Base-by-base conservation (phyloP, 2,888 invertebrate species). In the Chrysomela aeneicollis region DNA sequence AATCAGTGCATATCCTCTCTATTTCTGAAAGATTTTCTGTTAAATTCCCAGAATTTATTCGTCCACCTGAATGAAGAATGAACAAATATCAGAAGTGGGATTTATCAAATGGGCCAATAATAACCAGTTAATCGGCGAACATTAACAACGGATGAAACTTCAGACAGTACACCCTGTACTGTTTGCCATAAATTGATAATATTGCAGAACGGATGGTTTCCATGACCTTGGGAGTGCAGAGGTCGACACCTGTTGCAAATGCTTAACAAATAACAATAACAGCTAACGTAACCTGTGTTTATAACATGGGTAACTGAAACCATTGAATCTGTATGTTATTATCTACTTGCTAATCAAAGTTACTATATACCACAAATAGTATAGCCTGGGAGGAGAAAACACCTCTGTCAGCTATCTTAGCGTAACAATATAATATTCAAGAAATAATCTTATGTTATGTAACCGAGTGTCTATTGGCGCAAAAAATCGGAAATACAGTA, bases 311-410 rank as follows among this genome's bases (percentile, higher is more conserved):
- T 81, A 82, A 82, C 82, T 82, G 80, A 83, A 82, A 82, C 83
- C 83, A 82, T 82, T 82, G 81, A 82, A 78, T 82, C 81, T 82
- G 81, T 82, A 82, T 82, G 81, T 82, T 82, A 81, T 82, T 82
- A 81, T 81, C 82, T 83, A 83, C 82, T 77, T 62, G 81, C 83
- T 83, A 83, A 82, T 82, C 81, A 82, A 82, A 82, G 80, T 82
- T 82, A 83, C 83, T 83, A 83, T 83, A 83, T 83, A 83, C 83
- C 83, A 83, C 83, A 83, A 83, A 83, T 83, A 83, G 81, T 82
- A 77, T 78, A 80, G 77, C 77, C 78, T 75, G 71, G 72, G 74
- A 71, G 73, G 72, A 71, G 71, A 64, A 68, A 67, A 73, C 74
- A 73, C 74, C 76, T 76, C 76, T 77, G 72, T 77, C 76, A 78